These are phyloP conservation scores for Tarsius wallacei DNA, from an alignment of 2,797 vertebrate species.

Conservation along the genomic window DNA sequence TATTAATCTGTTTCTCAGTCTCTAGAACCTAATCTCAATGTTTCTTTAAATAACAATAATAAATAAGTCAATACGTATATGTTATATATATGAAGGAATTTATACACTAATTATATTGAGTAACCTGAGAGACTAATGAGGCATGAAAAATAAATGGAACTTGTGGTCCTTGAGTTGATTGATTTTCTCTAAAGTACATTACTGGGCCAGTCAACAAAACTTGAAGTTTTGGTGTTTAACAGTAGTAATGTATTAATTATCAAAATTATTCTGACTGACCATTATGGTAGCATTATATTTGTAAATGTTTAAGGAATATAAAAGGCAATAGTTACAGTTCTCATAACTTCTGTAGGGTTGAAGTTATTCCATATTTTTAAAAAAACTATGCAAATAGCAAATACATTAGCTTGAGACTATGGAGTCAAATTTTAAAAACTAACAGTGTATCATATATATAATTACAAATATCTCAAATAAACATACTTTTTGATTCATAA, in stretches of 20 bases:
- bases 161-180: not conserved
- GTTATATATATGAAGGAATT: not conserved
- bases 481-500: not conserved
- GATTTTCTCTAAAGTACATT: not conserved
- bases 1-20: not conserved
- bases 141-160: not conserved
- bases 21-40: not conserved
- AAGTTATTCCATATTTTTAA: not conserved
- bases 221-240: not conserved
- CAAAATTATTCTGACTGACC: not conserved
- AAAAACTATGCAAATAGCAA: not conserved
- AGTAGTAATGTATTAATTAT: not conserved
- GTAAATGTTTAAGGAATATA: not conserved
- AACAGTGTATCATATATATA: not conserved
- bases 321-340: not conserved
- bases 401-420: not conserved
- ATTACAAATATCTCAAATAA: not conserved
- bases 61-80: not conserved
- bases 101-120: not conserved
- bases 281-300: not conserved
- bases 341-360: not conserved
- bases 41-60: not conserved
- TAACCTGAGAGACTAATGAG: not conserved
- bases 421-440: not conserved
- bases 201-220: not conserved